These are phyloP conservation scores for Halcyon chelicuti DNA, from an alignment of 2,797 vertebrate species.

Conservation along the genomic window DNA sequence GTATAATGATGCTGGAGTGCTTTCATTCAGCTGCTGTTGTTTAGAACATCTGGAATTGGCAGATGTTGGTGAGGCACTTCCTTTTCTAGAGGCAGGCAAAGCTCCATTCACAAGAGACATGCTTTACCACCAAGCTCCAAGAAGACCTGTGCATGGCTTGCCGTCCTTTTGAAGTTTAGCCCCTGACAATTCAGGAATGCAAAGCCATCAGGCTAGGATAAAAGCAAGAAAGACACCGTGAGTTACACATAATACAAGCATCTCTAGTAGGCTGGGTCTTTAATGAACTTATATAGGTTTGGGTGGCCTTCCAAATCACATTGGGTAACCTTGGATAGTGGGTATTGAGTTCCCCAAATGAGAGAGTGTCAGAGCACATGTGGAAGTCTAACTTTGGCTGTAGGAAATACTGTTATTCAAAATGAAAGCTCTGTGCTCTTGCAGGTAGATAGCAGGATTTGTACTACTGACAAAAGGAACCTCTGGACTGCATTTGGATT, in stretches of 20 bases:
- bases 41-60: neutral
- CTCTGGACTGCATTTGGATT: neutral
- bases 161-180: neutral
- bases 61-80: accelerated
- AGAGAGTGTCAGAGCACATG: neutral
- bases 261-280: neutral
- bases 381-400: neutral
- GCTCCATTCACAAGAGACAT: accelerated
- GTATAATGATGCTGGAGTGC: neutral
- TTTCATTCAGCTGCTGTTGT: neutral
- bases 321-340: neutral
- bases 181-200: neutral
- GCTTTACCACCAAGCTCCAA: neutral
- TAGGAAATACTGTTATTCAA: neutral
- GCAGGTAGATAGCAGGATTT: neutral
- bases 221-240: neutral
- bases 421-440: neutral
- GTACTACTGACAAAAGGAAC: neutral
- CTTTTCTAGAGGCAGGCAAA: neutral
- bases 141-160: neutral
- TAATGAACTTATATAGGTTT: neutral
- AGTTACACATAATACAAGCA: neutral
- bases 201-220: neutral
- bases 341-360: neutral
- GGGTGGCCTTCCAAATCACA: accelerated